Base-by-base conservation (phyloP, 2,888 invertebrate species). In the Subacronicta megacephala region DNA sequence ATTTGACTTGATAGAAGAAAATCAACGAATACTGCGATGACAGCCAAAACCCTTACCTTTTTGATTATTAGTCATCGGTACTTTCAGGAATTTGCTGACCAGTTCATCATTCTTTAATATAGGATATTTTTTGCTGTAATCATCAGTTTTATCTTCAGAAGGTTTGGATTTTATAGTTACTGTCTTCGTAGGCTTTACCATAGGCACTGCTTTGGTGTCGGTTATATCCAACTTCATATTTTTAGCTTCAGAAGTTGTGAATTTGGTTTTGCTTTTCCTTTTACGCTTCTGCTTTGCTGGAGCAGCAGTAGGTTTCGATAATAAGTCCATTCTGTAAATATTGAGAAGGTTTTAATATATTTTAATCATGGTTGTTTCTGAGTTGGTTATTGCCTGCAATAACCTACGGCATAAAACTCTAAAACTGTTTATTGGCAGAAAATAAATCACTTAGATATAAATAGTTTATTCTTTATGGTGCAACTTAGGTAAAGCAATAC, bases 21-120 rank as follows among this genome's bases (percentile, higher is more conserved):
- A n/a, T n/a, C n/a, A n/a, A n/a, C n/a, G n/a, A n/a, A n/a, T n/a
- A n/a, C n/a, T n/a, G n/a, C n/a, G n/a, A n/a, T 18, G 3, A 9
- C 10, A 26, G 1, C 26, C 10, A 0, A 10, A 9, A 26, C 10
- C 9, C 26, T 10, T 26, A 93, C 93, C 93, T 90, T 93, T 94
- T 38, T 93, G 93, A 69, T 93, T 93, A 64, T 93, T 93, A 26
- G 72, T 85, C 76, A 93, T 74, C 0, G 83, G 67, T 0, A 93
- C 89, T 49, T 72, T 80, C 1, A 85, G 55, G 36, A 92, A 90
- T 55, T 73, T 82, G 13, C 78, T 67, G 0, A 90, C 70, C 1
- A 93, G 63, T 0, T 82, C 82, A 3, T 84, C 69, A 68, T 93
- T 74, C 17, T 84, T 84, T 3, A 94, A 73, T 23, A 93, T 62